phyloP scores from a whole-genome alignment of 2,797 vertebrate species.

The Microchirus variegatus region DNA sequence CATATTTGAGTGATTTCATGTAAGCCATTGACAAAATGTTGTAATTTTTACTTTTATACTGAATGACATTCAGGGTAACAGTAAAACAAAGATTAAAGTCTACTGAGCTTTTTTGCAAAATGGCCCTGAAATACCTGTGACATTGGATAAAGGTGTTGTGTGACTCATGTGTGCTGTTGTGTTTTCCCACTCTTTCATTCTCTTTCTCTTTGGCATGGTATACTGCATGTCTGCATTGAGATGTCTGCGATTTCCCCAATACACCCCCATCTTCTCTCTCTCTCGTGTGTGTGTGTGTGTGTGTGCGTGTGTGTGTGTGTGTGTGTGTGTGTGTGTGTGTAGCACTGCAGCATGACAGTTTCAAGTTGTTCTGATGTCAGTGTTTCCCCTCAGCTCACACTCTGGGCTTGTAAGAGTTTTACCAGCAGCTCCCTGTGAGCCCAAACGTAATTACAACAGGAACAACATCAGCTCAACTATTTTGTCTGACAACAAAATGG shows the following conservation, averaged over 20 bases:
- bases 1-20: too few species aligned
- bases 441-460: slow-evolving; percentile 63
- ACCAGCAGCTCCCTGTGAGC: slow-evolving; percentile 63
- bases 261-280: background rate
- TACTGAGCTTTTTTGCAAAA: background rate
- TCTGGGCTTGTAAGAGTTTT: slow-evolving; percentile 62
- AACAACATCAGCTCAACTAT: slow-evolving; percentile 56
- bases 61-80: too few species aligned
- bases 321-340: slow-evolving; percentile 23
- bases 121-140: slow-evolving; percentile 2
- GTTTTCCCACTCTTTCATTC: slow-evolving; percentile 16
- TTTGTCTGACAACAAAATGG: slow-evolving; percentile 67
- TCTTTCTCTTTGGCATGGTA: slow-evolving; percentile 16
- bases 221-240: slow-evolving; percentile 52
- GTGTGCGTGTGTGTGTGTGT: slow-evolving; percentile 9
- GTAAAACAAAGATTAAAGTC: too few species aligned
- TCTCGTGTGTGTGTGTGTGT: slow-evolving; percentile 1
- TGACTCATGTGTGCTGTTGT: slow-evolving; percentile 3
- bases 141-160: slow-evolving; percentile 10
- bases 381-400: slow-evolving; percentile 57
- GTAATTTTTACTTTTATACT: too few species aligned
- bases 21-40: too few species aligned
- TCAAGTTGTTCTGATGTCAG: slow-evolving; percentile 58
- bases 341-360: slow-evolving; percentile 46
- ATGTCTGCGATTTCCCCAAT: slow-evolving; percentile 40